Evolutionary conservation across 2,797 vertebrate genomes (phyloP), one percentile per base, ranked within the genome.

Genomic region (Delichon dasypus): DNA sequence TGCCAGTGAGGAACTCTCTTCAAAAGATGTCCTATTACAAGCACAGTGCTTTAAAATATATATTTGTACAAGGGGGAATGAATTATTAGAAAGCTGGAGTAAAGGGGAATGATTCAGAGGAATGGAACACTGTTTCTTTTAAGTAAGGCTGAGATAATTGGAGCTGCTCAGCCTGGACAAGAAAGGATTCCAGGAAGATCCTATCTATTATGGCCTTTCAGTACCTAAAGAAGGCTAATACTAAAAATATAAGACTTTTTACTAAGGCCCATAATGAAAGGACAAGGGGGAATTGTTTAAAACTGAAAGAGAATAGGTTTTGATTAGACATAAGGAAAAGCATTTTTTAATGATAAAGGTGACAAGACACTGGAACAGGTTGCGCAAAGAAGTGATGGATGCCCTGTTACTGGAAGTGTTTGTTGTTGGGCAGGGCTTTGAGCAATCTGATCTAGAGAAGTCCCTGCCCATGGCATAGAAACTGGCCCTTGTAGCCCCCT

Each of bases 401-500:
- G n/a, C 3, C 10, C 6, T 18, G 2, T n/a, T 5, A 4, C 0
- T 73, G 38, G 17, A 40, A 36, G 11, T 4, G 8, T 61, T 87
- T 21, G 9, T 9, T 12, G 16, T 3, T 57, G 23, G 13, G 21
- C 23, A 44, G 36, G 32, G 23, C 16, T 75, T 44, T 55, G 19
- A 70, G 13, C 10, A 55, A 44, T 11, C 32, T 15, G 15, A 30
- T 66, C 22, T 29, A 36, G 12, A n/a, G 29, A 6, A 62, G 8
- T 34, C 5, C 9, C 16, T 75, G 58, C 10, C 1, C 7, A n/a
- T 3, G 14, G 23, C 27, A 74, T 5, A 2, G 2, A 1, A 30
- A 11, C 29, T 62, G 34, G 14, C 21, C 19, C 54, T 55, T 9
- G 32, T 40, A 72, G 3, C 12, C 22, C 9, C 23, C 3, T 60